Evolutionary conservation across 2,888 invertebrate genomes (phyloP), one percentile per base, ranked within the genome.

Genomic region (Portevinia maculata): DNA sequence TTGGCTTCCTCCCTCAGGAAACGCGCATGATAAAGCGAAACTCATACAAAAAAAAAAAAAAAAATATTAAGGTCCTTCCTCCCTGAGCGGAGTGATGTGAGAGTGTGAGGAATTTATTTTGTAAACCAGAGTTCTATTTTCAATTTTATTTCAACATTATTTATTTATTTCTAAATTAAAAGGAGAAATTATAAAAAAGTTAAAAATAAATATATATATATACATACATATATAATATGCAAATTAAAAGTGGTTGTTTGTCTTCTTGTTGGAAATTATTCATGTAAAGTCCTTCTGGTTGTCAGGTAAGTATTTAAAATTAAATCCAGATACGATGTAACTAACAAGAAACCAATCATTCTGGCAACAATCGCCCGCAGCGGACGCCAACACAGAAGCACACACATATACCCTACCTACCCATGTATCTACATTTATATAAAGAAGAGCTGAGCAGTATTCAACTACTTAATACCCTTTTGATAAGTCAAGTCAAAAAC

Each of bases 321-420:
- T 87, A 88, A 88, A 86, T 87, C 84, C 86, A 88, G 88, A 87
- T 87, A 86, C 17, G 52, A 48, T 73, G 48, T 39, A 34, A 55
- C 34, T 37, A 41, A 67, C 50, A 57, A 64, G 59, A 46, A 55
- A 32, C 41, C 30, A 60, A 65, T 48, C 67, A 41, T 41, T 55
- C 50, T 15, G 17, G 28, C 48, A 71, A 46, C 57, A 55, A 30
- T 32, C 55, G 55, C 52, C 48, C 62, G 28, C 32, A 75, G 48
- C 46, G 19, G 46, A 39, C 28, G 6, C 48, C 44, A 11, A 52
- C 41, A 59, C n/a, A 62, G 13, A 57, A 19, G 11, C 15, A 17
- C 9, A 60, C 24, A 28, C n/a, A 24, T 8, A 55, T 7, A 57
- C 13, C 15, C 9, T 9, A 46, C 8, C 48, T n/a, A 34, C 8